These are phyloP conservation scores for Serranus cabrilla DNA, from an alignment of 2,797 vertebrate genomes.

Conservation along the genomic window DNA sequence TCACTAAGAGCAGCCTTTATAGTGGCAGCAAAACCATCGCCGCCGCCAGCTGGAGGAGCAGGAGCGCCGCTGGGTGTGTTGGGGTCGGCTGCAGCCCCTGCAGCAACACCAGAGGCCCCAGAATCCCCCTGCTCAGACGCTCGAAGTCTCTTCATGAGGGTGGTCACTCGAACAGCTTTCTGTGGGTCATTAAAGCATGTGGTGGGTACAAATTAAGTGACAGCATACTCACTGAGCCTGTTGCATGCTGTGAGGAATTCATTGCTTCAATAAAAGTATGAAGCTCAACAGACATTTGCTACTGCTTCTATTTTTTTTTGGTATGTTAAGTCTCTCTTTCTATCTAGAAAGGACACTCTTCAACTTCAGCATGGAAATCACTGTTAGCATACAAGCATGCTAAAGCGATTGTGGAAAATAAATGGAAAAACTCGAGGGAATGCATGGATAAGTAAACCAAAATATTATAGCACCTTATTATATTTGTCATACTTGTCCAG, in stretches of 20 bases:
- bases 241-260: not conserved
- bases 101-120: constrained; percentile 78
- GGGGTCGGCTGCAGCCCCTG: constrained; percentile 70
- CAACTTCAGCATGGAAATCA: no score
- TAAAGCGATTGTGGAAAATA: not conserved
- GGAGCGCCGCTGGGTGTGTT: constrained; percentile 70
- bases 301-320: not conserved
- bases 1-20: constrained; percentile 78
- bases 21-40: constrained; percentile 71
- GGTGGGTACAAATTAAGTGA: not conserved
- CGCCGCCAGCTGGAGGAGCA: constrained; percentile 71
- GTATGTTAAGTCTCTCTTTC: not conserved
- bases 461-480: not conserved
- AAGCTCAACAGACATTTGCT: not conserved
- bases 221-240: not conserved
- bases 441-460: not conserved
- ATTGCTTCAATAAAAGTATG: not conserved
- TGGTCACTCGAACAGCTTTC: constrained; percentile 98
- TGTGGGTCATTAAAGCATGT: constrained; percentile 65
- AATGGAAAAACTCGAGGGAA: not conserved
- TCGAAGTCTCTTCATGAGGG: constrained; percentile 97
- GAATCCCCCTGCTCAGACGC: constrained; percentile 91
- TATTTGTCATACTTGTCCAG: not conserved
- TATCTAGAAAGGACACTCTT: no score
- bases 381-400: not conserved